Evolutionary conservation across 2,113 vertebrate species (phyloP).

Genomic region (Apistogramma diplotaenia): DNA sequence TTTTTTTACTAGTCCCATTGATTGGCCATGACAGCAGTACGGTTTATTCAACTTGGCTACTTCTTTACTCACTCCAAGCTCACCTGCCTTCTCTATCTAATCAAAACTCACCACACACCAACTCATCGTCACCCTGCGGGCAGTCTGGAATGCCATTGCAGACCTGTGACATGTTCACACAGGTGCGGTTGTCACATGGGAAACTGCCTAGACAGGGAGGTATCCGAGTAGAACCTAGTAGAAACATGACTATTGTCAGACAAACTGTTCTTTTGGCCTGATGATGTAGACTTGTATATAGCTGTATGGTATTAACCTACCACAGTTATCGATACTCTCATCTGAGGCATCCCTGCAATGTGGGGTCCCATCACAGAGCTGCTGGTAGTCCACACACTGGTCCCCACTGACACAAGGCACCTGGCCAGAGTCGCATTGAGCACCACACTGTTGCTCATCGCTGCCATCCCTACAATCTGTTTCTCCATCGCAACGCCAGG

Average conservation of each 20-base stretch:
- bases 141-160: slow-evolving; percentile 80
- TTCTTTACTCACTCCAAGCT: background rate
- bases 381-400: slow-evolving; percentile 77
- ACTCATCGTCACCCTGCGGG: slow-evolving; percentile 80
- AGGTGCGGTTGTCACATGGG: slow-evolving; percentile 76
- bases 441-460: slow-evolving; percentile 73
- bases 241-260: background rate
- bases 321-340: slow-evolving; percentile 78
- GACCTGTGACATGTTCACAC: slow-evolving; percentile 75
- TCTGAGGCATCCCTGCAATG: slow-evolving; percentile 76
- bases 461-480: slow-evolving; percentile 83
- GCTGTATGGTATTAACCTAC: slow-evolving; percentile 37
- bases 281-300: background rate
- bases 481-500: slow-evolving; percentile 87
- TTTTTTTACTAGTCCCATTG: background rate
- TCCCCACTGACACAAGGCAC: slow-evolving; percentile 71
- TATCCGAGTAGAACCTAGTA: slow-evolving; percentile 75
- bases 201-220: slow-evolving; percentile 80
- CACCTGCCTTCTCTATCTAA: background rate
- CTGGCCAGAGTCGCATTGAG: slow-evolving; percentile 73
- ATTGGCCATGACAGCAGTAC: fast-evolving
- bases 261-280: background rate
- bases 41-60: fast-evolving
- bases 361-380: slow-evolving; percentile 78
- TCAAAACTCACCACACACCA: slow-evolving; percentile 78